Evolutionary conservation across 2,797 vertebrate species (phyloP).

Genomic region (Epinephelus awoara): DNA sequence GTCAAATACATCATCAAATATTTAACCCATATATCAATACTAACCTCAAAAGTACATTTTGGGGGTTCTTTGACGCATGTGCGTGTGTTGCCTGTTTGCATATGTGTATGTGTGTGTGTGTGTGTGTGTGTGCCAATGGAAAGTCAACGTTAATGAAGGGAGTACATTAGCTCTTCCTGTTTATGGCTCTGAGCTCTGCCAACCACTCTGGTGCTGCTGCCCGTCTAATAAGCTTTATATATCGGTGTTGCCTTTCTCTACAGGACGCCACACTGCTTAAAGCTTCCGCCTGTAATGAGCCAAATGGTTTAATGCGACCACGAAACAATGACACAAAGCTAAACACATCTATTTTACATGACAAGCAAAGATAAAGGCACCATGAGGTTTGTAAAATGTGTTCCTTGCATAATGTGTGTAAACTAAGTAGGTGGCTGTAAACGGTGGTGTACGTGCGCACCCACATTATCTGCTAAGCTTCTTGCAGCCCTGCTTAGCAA

Average conservation of each 20-base stretch:
- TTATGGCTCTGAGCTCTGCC: slow-evolving; percentile 38
- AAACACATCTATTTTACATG: slow-evolving; percentile 59
- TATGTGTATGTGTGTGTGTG: background rate
- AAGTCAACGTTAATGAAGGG: slow-evolving; percentile 40
- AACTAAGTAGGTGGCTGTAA: slow-evolving; percentile 56
- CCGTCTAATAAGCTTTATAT: slow-evolving; percentile 51
- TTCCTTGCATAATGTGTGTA: slow-evolving; percentile 21
- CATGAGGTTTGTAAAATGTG: slow-evolving; percentile 39
- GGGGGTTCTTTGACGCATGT: background rate
- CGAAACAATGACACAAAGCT: slow-evolving; percentile 47
- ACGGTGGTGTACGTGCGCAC: slow-evolving; percentile 24
- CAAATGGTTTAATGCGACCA: slow-evolving; percentile 62
- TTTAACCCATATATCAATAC: background rate
- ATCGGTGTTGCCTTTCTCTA: slow-evolving; percentile 48
- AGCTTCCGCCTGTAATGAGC: slow-evolving; percentile 54
- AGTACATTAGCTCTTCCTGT: slow-evolving; percentile 69
- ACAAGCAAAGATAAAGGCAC: slow-evolving; percentile 48
- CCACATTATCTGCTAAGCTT: slow-evolving; percentile 66
- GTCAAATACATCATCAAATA: no score
- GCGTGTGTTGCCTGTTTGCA: background rate
- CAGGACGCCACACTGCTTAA: slow-evolving; percentile 37
- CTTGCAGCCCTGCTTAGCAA: slow-evolving; percentile 56
- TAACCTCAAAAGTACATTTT: no score
- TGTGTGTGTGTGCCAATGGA: slow-evolving; percentile 6
- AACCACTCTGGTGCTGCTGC: slow-evolving; percentile 43